Evolutionary conservation across 2,113 vertebrate genomes (phyloP).

Genomic region (Oplegnathus fasciatus): DNA sequence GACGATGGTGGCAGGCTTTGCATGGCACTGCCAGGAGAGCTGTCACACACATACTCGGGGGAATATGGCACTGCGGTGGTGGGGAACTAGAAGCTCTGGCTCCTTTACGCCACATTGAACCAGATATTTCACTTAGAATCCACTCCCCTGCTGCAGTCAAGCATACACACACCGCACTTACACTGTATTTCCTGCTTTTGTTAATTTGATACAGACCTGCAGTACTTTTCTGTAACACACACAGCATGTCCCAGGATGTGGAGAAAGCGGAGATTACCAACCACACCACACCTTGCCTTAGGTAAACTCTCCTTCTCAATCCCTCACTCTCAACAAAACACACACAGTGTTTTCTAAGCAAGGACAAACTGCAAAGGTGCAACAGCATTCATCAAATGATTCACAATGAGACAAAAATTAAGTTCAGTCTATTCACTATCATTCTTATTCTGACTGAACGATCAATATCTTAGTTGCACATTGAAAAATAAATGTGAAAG

Average conservation of each 20-base stretch:
- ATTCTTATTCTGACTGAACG: not conserved
- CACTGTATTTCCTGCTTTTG: constrained; percentile 36
- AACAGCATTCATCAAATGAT: constrained; percentile 2
- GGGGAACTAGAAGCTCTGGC: constrained; percentile 42
- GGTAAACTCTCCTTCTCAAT: not conserved
- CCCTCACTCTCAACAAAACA: not conserved
- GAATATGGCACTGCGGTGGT: constrained; percentile 37
- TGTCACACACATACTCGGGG: constrained; percentile 50
- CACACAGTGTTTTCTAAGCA: not conserved
- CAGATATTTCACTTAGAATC: constrained; percentile 78
- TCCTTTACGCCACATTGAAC: constrained; percentile 70
- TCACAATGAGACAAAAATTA: not conserved
- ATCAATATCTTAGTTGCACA: not conserved
- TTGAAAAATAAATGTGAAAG: not conserved
- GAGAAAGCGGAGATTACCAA: constrained; percentile 21
- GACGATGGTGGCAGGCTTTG: constrained; percentile 38
- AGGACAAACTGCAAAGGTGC: not conserved
- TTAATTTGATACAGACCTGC: constrained; percentile 40
- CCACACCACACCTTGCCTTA: not conserved
- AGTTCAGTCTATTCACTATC: not conserved
- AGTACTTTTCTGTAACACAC: constrained; percentile 42
- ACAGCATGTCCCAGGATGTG: constrained; percentile 27
- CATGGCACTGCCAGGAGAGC: constrained; percentile 58
- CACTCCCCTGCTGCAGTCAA: constrained; percentile 62
- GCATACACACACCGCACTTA: constrained; percentile 46